These are phyloP conservation scores for Melanocharis versteri DNA, from an alignment of 2,113 vertebrate genomes.

Conservation along the genomic window DNA sequence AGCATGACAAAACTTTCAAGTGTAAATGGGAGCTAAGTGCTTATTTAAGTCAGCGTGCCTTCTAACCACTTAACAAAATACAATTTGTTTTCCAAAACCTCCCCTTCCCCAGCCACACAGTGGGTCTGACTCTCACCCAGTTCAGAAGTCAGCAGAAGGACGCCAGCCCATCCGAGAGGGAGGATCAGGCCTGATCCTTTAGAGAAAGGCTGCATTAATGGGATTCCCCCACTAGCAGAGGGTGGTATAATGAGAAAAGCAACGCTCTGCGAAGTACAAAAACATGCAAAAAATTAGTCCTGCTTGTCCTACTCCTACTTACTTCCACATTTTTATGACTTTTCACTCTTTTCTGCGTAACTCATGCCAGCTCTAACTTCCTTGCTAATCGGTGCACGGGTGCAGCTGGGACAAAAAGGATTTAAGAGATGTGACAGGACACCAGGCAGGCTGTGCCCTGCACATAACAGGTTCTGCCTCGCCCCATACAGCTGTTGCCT, in stretches of 20 bases:
- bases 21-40: neutral
- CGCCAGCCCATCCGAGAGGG: rapidly evolving
- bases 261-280: neutral
- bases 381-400: rapidly evolving
- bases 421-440: neutral
- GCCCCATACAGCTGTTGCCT: rapidly evolving
- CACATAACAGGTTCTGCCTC: neutral
- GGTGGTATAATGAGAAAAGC: neutral
- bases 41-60: neutral
- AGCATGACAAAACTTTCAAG: neutral
- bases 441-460: neutral
- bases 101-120: neutral
- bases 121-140: neutral
- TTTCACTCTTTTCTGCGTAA: rapidly evolving
- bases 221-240: neutral
- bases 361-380: neutral
- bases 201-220: neutral
- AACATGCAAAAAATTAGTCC: neutral
- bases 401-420: neutral
- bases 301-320: neutral
- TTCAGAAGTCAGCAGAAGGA: neutral
- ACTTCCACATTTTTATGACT: neutral
- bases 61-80: neutral
- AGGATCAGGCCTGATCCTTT: neutral
- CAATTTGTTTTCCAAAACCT: neutral